Conservation (phyloP, 2,888 invertebrate genomes). For the Cantharis rufa region DNA sequence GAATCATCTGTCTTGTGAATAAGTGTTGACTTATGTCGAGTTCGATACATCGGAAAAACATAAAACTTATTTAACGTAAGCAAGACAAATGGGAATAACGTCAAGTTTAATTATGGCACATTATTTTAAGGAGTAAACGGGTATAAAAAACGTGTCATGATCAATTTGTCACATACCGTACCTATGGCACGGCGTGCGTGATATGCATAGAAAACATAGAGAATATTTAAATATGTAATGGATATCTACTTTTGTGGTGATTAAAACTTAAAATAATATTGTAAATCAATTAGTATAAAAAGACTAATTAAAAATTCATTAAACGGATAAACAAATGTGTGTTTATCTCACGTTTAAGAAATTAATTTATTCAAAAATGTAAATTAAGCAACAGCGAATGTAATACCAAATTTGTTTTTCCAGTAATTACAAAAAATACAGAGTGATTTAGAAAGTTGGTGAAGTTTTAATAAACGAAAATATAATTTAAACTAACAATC, state of each 20-base stretch:
- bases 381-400: background rate
- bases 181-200: background rate
- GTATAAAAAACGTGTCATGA: background rate
- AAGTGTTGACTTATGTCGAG: conserved; percentile 3
- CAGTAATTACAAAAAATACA: background rate
- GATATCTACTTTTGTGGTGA: background rate
- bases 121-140: background rate
- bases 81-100: conserved; percentile 5
- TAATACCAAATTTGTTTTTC: background rate
- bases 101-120: conserved; percentile 4
- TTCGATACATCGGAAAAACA: conserved; percentile 7
- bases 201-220: background rate
- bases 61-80: conserved; percentile 2
- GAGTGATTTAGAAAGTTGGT: background rate
- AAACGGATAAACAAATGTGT: background rate
- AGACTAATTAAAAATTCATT: background rate
- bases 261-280: background rate
- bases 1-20: conserved; percentile 9
- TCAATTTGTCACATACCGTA: background rate
- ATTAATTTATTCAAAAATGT: background rate
- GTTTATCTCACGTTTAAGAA: background rate
- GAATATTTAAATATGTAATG: background rate
- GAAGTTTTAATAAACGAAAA: background rate
- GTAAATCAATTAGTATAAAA: background rate
- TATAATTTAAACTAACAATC: background rate